Conservation (phyloP, 2,888 invertebrate species). For the Rhamphomyia laevipes region DNA sequence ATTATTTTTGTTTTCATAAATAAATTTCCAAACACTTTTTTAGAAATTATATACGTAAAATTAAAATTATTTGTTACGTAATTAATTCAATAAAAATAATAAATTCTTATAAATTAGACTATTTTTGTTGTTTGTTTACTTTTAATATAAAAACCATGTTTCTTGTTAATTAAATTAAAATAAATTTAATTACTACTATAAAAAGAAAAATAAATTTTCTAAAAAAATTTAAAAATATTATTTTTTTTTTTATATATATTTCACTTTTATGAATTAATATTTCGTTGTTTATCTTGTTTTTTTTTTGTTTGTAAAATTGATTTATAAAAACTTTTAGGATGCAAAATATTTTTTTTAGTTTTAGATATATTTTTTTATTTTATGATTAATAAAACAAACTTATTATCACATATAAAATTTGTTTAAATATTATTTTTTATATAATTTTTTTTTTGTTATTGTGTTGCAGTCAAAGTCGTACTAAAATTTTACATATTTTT, state of each 20-base stretch:
- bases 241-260: not conserved
- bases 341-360: conserved; percentile 5
- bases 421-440: not conserved
- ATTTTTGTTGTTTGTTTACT: too few relatives aligned
- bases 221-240: not conserved
- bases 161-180: too few relatives aligned
- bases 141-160: too few relatives aligned
- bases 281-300: too few relatives aligned
- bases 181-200: not conserved
- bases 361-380: conserved; percentile 6
- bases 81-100: too few relatives aligned
- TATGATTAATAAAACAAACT: conserved; percentile 5
- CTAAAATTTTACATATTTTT: conserved; percentile 1
- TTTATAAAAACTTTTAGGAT: not conserved
- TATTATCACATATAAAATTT: conserved; percentile 13
- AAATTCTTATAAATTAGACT: too few relatives aligned
- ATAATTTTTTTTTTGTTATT: not conserved
- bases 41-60: too few relatives aligned
- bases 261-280: too few relatives aligned
- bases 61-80: too few relatives aligned
- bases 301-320: not conserved
- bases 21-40: too few relatives aligned
- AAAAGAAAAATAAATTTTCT: not conserved
- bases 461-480: conserved; percentile 11
- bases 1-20: too few relatives aligned